Base-by-base conservation (phyloP, 2,113 vertebrate genomes). In the Bothrops jararaca region DNA sequence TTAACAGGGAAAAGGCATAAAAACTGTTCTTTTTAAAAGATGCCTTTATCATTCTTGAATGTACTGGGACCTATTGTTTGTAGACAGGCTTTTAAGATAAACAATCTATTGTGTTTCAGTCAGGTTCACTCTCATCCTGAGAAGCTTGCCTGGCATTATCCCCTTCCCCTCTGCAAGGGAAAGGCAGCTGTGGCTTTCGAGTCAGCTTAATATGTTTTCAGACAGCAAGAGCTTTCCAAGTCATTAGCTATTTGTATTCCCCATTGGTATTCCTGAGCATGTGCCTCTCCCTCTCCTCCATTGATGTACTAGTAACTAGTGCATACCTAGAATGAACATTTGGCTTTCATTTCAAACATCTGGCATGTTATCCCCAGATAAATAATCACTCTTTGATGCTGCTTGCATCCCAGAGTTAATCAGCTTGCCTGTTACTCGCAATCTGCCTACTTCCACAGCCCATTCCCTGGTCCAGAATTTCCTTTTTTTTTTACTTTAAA, bases 331-430 rank as follows among this genome's bases (percentile, higher is more conserved):
- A 90, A 90, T 90, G 92, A 90, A 93, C 92, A 90, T 93, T 89
- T 93, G 92, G 92, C 80, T 45, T 86, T 89, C 39, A 86, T 86
- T 86, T 90, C 92, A 86, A 93, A 93, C 92, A 93, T 93, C 92
- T 93, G 92, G 54, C 89, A 52, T 58, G 11, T 64, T 60, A 64
- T 90, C 89, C 88, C 89, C 80, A 93, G 89, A 93, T 89, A 53
- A 90, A 56, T 64, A 93, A 93, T 53, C 89, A 86, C 89, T 29
- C 89, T 86, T 90, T 93, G 89, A 90, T 54, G 80, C 92, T 64
- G 89, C 86, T 90, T 93, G 89, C 54, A 39, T 90, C n/a, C 64
- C 74, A 60, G 42, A 64, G 89, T 90, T 90, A 93, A 93, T 90
- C 92, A 90, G 92, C 92, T 56, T 86, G 89, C 89, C 88, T 86